Base-by-base conservation (phyloP, 2,888 invertebrate genomes). In the Leptinotarsa peninsularis region DNA sequence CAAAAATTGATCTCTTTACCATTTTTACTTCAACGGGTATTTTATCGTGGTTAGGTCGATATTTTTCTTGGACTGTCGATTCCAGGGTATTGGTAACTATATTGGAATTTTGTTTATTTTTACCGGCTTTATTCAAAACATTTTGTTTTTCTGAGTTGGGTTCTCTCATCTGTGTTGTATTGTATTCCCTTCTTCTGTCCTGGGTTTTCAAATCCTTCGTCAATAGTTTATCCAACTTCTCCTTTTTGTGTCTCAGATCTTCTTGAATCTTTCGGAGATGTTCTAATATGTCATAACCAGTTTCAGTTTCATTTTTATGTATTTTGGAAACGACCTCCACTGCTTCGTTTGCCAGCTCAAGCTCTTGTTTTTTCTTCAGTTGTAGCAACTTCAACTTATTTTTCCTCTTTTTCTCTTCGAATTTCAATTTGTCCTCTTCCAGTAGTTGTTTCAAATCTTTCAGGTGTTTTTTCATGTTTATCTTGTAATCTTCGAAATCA, bases 1-100 rank as follows among this genome's bases (percentile, higher is more conserved):
- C 60, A 27, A 79, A 73, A 49, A 80, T 50, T 7, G 81, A 80
- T 50, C 80, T 74, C 67, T 80, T 79, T 0, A 52, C n/a, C 43
- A 67, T 10, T 21, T 71, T 68, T 58, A 74, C 49, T 58, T 23
- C 23, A 4, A 15, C 15, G 2, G 58, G 23, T 23, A 23, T 17
- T 14, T 58, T 58, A 17, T 58, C 23, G 14, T 58, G 4, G 15
- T 2, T 58, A 23, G 13, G 14, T 58, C 58, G 58, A 23, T 5
- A 23, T 18, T 23, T 58, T 14, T 23, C 58, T 43, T 10, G 43
- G 7, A 0, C 10, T 43, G 43, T 43, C 18, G 54, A 13, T 49
- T 43, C 15, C 5, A 66, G 14, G 2, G 49, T 49, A 15, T 60
- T 5, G 3, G 14, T 7, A 60, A 15, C 27, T 15, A 15, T 15